Evolutionary conservation across 2,888 invertebrate genomes (phyloP).

Genomic region (Ophonus ardosiacus): DNA sequence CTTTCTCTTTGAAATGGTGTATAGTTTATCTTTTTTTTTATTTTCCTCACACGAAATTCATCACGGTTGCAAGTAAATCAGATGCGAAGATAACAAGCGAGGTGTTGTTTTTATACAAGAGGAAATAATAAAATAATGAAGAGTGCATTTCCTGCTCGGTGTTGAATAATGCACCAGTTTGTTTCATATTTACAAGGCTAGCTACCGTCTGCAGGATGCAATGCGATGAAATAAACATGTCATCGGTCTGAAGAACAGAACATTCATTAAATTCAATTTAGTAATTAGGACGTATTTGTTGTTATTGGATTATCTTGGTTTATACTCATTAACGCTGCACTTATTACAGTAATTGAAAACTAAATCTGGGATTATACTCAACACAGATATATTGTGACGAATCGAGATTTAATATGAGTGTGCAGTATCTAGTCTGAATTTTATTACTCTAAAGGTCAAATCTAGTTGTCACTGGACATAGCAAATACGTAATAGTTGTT

Average conservation of each 20-base stretch:
- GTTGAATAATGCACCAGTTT: slow-evolving; percentile 14
- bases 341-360: not conserved
- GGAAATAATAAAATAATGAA: slow-evolving; percentile 19
- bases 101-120: slow-evolving; percentile 23
- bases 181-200: not conserved
- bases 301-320: not conserved
- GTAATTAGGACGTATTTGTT: not conserved
- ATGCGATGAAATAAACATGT: not conserved
- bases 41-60: slow-evolving; percentile 7
- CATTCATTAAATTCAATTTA: not conserved
- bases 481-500: too few species aligned
- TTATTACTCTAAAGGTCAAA: too few species aligned
- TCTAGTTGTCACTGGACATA: too few species aligned
- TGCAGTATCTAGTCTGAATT: too few species aligned
- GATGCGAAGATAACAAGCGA: slow-evolving; percentile 6
- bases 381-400: too few species aligned
- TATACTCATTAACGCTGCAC: not conserved
- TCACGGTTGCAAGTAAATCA: not conserved
- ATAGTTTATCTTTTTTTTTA: not conserved
- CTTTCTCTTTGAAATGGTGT: not conserved
- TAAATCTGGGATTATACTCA: too few species aligned
- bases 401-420: too few species aligned
- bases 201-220: not conserved
- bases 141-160: slow-evolving; percentile 12
- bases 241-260: not conserved